Percentiles rank a stretch among this genome's conserved stretches.
These are phyloP conservation scores for Ptyas mucosa DNA, from an alignment of 2,113 vertebrate species.

Conservation along the genomic window DNA sequence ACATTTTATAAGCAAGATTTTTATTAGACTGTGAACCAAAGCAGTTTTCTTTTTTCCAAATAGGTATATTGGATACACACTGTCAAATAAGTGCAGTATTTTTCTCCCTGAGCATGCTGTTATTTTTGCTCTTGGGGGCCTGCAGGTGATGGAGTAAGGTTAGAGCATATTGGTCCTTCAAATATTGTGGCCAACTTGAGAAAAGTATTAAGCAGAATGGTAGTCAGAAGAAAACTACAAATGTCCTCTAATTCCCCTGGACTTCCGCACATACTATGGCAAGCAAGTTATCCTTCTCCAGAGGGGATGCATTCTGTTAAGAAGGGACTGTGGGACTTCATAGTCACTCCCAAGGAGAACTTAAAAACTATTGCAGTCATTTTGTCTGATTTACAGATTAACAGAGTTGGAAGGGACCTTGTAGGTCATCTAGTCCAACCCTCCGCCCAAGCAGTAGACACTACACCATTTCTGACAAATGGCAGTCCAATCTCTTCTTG, in stretches of 20 bases:
- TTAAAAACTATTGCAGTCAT: background rate
- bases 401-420: too few species aligned
- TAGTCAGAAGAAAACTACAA: background rate
- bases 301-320: background rate
- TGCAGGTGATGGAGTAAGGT: background rate
- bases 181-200: background rate
- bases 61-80: background rate
- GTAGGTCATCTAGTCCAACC: too few species aligned
- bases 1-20: background rate
- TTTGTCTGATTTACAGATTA: background rate
- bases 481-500: too few species aligned
- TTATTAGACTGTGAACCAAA: background rate
- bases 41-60: background rate
- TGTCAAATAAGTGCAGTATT: background rate
- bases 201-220: background rate
- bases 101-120: background rate
- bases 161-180: background rate
- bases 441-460: too few species aligned
- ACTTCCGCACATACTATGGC: background rate
- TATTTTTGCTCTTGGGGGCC: background rate
- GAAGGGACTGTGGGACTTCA: background rate
- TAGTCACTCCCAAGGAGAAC: background rate
- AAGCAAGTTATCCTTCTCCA: background rate
- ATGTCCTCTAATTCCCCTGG: background rate
- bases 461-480: too few species aligned